Evolutionary conservation across 2,797 vertebrate species (phyloP), one percentile per base, ranked within the genome.

Genomic region (Enteromius anoplus): DNA sequence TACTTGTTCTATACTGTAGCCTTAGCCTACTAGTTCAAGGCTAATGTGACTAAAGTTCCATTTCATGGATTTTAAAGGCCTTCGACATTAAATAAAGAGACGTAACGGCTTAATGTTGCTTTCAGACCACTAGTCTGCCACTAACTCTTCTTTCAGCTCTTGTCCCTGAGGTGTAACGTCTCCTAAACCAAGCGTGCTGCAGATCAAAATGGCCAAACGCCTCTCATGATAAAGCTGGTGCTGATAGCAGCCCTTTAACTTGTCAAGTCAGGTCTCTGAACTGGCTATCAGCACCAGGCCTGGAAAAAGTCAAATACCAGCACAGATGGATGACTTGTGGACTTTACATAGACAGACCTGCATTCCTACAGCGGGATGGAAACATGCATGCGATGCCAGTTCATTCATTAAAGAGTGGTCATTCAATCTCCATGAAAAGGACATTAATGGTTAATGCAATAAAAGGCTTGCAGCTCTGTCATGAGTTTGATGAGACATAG

Each of bases 241-340:
- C 89, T 92, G 92, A 93, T 90, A 92, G 89, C 87, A 89, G 85
- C 87, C 91, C 91, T 91, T 94, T 92, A 62, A 90, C 89, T 86
- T 90, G 92, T 92, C 93, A 91, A 87, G 70, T 90, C 85, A 51
- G 32, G 82, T 85, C 89, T 94, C 91, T 92, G 91, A 93, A 90
- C 86, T 64, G 78, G 75, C 88, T 91, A 89, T 94, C 92, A 89
- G 88, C 75, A 79, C 84, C 69, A 78, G 80, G 75, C 68, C 93
- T 95, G 93, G 89, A 84, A 78, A 92, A 84, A 88, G 87, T 95
- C 92, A 93, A 80, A 90, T 49, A 85, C 81, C 87, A 88, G 90
- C 86, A 87, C 86, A 87, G 82, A 86, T 80, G 87, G 71, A 85
- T 84, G 73, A 49, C 77, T 81, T 62, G 66, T 55, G n/a, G 47